These are phyloP conservation scores for Prosapia bicincta DNA, from an alignment of 2,888 invertebrate genomes.

Conservation along the genomic window DNA sequence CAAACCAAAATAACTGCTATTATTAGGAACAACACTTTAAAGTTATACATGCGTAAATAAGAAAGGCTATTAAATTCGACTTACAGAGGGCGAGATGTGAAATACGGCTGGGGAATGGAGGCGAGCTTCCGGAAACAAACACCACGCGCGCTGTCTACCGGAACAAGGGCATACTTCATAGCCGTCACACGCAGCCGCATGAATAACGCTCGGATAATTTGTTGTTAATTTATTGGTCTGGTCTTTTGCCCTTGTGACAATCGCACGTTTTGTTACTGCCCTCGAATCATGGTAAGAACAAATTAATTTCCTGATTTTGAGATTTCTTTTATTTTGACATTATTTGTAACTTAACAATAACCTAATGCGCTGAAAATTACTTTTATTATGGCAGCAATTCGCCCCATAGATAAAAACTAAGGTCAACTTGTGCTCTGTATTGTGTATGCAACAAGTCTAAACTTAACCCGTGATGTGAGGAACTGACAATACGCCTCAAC, in stretches of 20 bases:
- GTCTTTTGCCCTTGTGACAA: neutral
- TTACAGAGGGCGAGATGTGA: neutral
- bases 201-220: neutral
- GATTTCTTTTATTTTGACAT: too few relatives aligned
- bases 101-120: neutral
- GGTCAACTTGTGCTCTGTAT: too few relatives aligned
- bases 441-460: too few relatives aligned
- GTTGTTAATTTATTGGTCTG: neutral
- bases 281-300: too few relatives aligned
- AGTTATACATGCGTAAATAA: neutral
- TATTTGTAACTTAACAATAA: too few relatives aligned
- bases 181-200: neutral
- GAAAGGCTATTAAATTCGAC: neutral
- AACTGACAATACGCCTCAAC: too few relatives aligned
- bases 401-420: too few relatives aligned
- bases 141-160: neutral
- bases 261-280: too few relatives aligned
- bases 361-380: too few relatives aligned
- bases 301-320: too few relatives aligned
- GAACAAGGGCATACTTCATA: constrained; percentile 2
- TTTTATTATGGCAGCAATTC: too few relatives aligned
- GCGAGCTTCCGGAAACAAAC: constrained; percentile 2
- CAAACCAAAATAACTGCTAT: neutral
- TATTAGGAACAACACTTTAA: neutral
- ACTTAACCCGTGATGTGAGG: too few relatives aligned